Conservation (phyloP, 2,797 vertebrate species). For the Liasis olivaceus region DNA sequence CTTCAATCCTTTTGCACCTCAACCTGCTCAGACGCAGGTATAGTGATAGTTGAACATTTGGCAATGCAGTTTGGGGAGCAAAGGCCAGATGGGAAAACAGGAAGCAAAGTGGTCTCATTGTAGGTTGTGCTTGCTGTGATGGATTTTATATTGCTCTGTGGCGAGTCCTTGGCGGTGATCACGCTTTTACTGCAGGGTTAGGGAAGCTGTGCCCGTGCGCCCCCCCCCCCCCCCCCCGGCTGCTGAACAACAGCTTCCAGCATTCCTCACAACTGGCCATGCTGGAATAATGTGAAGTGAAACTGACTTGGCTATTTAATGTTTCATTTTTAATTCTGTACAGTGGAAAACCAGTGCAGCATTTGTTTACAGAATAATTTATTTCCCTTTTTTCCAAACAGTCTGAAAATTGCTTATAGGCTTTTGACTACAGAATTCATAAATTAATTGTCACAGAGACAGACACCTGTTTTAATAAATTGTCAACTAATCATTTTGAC, state of each 20-base stretch:
- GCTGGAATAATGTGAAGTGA: not conserved
- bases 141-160: not conserved
- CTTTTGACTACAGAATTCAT: conserved; percentile 1
- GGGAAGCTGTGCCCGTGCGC: not conserved
- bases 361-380: conserved; percentile 23
- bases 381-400: not conserved
- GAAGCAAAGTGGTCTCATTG: not conserved
- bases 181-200: not conserved
- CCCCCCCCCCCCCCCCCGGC: not conserved
- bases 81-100: not conserved
- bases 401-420: not conserved
- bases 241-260: not conserved
- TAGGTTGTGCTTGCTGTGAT: not conserved
- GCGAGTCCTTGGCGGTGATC: not conserved
- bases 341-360: not conserved
- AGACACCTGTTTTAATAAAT: conserved; percentile 10
- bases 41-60: not conserved
- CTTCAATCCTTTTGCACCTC: not conserved
- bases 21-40: not conserved
- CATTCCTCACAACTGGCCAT: not conserved
- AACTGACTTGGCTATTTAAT: not conserved
- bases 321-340: not conserved
- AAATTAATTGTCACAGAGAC: not conserved
- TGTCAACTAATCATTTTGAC: not conserved
- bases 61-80: not conserved